These are phyloP conservation scores for Drosophila jambulina DNA, from an alignment of 1,140 invertebrate species.

Conservation along the genomic window DNA sequence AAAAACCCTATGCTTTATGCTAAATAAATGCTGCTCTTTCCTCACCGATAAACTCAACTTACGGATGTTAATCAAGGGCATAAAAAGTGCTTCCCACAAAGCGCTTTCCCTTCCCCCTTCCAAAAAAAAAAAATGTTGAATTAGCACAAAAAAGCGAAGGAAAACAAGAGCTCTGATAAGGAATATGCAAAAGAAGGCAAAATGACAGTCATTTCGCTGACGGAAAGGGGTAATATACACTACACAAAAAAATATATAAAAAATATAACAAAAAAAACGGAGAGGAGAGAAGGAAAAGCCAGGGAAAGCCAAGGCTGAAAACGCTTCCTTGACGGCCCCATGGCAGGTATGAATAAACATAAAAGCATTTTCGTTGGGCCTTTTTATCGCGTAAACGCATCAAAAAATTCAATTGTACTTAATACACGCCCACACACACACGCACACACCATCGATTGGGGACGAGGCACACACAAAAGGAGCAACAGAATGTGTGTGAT, in stretches of 20 bases:
- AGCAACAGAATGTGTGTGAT: conserved; percentile 36
- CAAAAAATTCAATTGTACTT: conserved; percentile 79
- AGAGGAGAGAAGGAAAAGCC: not conserved
- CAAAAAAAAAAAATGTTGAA: conserved; percentile 26
- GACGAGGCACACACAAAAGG: conserved; percentile 57
- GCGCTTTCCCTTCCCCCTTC: not conserved
- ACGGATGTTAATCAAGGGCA: conserved; percentile 24
- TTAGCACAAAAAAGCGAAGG: conserved; percentile 17
- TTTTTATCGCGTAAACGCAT: conserved; percentile 73
- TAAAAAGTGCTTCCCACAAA: conserved; percentile 23
- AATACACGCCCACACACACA: conserved; percentile 27
- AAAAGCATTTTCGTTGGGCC: conserved; percentile 54
- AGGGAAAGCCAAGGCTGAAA: conserved; percentile 2
- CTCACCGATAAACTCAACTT: not conserved
- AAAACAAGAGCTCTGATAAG: conserved; percentile 26
- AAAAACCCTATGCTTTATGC: not conserved
- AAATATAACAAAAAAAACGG: not conserved
- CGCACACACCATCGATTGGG: conserved; percentile 46
- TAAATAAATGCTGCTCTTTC: no score
- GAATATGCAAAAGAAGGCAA: conserved; percentile 26
- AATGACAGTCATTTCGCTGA: conserved; percentile 24
- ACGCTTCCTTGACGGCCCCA: conserved; percentile 26
- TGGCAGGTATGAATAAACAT: conserved; percentile 75
- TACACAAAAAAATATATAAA: conserved; percentile 2
- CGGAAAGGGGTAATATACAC: conserved; percentile 39